phyloP scores from a whole-genome alignment of 2,113 vertebrate genomes.

The Isurus oxyrinchus region DNA sequence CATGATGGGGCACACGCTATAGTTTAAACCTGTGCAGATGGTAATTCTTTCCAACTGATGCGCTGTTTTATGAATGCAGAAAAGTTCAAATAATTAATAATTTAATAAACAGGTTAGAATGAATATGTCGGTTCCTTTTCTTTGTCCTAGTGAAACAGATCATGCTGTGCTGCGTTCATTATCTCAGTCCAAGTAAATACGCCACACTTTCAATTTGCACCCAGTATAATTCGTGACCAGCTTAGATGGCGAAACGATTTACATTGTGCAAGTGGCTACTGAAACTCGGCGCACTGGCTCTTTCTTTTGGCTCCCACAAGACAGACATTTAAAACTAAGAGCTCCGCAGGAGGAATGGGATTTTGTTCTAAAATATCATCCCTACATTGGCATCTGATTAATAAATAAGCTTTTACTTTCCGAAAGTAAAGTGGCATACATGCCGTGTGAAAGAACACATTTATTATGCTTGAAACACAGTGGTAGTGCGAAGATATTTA shows the following conservation, averaged over 20 bases:
- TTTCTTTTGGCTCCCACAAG: neutral
- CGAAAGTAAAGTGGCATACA: neutral
- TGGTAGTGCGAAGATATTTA: neutral
- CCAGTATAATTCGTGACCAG: neutral
- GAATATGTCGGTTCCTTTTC: neutral
- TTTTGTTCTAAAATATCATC: neutral
- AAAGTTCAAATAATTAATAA: neutral
- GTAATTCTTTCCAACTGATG: neutral
- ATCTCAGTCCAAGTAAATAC: neutral
- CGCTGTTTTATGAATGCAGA: neutral
- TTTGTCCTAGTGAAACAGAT: no score
- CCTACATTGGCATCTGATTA: neutral
- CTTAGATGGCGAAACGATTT: neutral
- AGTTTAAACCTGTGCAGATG: neutral
- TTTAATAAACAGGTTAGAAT: neutral
- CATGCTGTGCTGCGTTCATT: neutral
- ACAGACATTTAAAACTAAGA: neutral
- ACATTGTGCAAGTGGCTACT: neutral
- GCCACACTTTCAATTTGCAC: neutral
- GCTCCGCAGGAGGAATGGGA: neutral
- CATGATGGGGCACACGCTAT: neutral
- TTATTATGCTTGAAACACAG: neutral
- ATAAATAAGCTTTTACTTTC: neutral
- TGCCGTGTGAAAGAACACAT: neutral
- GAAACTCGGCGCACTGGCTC: neutral